Conservation (phyloP, 2,113 vertebrate genomes). For the Ptilorrhoa leucosticta region DNA sequence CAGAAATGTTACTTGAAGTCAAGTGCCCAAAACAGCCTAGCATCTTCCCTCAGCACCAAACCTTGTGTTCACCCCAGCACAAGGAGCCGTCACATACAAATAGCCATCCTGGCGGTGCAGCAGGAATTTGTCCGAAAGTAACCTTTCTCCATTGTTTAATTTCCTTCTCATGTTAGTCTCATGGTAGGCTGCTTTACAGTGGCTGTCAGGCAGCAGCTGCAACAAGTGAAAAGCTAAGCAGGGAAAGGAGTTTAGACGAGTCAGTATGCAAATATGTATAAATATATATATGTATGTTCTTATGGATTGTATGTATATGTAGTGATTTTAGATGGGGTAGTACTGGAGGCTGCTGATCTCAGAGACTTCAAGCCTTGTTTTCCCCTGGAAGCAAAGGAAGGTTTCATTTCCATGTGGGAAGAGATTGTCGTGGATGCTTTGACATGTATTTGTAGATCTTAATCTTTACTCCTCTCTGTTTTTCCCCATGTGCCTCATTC, state of each 20-base stretch:
- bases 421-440: not conserved
- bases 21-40: not conserved
- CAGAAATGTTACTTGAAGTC: not conserved
- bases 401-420: not conserved
- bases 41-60: not conserved
- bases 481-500: not conserved
- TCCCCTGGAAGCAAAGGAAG: not conserved
- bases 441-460: not conserved
- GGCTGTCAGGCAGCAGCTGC: not conserved
- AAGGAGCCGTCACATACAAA: not conserved
- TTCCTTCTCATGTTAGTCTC: not conserved
- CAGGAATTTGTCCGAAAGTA: conserved; percentile 8
- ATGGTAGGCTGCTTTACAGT: not conserved
- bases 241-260: not conserved
- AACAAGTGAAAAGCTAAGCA: not conserved
- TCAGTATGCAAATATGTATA: not conserved
- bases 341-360: not conserved
- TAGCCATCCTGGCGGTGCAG: not conserved
- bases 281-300: not conserved
- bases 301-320: not conserved
- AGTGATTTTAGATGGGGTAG: not conserved
- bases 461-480: not conserved
- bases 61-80: not conserved
- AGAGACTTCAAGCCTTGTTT: not conserved
- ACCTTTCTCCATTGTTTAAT: conserved; percentile 12